Base-by-base conservation (phyloP, 2,797 vertebrate genomes). In the Falco columbarius region DNA sequence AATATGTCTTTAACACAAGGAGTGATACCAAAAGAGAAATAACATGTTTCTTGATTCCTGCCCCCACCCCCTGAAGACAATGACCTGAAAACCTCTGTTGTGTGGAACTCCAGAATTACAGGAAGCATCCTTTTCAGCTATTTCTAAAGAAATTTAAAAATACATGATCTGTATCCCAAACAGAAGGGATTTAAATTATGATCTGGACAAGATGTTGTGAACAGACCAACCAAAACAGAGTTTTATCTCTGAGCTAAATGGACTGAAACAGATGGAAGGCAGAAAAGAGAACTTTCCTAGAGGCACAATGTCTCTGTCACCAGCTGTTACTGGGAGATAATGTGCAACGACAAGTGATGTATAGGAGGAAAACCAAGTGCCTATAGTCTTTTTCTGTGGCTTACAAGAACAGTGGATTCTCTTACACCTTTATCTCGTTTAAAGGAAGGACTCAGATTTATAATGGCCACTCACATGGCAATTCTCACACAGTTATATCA, bases 171-270 rank as follows among this genome's bases (percentile, higher is more conserved):
- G 14, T 68, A 81, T 96, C 42, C 58, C 44, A 72, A 86, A 68
- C 38, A 76, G 77, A 87, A 95, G 24, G 65, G 42, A 94, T 97
- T 97, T 97, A 97, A 98, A 94, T 96, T 94, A 87, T 67, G 55
- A 66, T 90, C 81, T 86, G 81, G 70, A 91, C 81, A 95, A 96
- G 82, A 90, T 89, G 40, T 29, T 93, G 70, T 90, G 90, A 95
- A 88, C 46, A 95, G 75, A 86, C n/a, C 26, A 76, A 84, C 68
- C 59, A 90, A 96, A 95, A 4, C 86, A 73, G 65, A 52, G 68
- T 95, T 98, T 97, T 97, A 97, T 98, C 97, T 97, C 95, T 67
- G 84, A 97, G 91, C 93, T 96, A 98, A 98, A 98, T 98, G 96
- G 94, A 65, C 92, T 97, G 97, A 98, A 98, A 98, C 97, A 98